A percentile compares a stretch with the other conserved stretches of the same genome.
Conservation (phyloP, 2,888 invertebrate species). For the Liopterus haemorrhoidalis region DNA sequence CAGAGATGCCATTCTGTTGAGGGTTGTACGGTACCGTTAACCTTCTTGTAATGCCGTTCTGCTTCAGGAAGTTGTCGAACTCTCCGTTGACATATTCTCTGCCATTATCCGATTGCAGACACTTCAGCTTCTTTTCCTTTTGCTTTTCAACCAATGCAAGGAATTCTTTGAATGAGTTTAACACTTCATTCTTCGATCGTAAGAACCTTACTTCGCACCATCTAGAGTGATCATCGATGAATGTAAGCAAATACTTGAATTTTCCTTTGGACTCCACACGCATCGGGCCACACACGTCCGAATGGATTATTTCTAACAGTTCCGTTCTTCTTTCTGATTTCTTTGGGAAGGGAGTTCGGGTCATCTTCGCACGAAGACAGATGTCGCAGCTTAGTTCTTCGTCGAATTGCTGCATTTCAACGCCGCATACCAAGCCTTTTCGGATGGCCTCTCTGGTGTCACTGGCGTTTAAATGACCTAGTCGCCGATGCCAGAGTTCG, state of each 20-base stretch:
- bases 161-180: neutral
- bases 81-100: conserved; percentile 24
- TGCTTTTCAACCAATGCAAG: conserved; percentile 1
- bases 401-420: no score
- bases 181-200: conserved; percentile 1
- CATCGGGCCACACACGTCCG: conserved; percentile 1
- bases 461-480: no score
- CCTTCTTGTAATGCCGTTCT: conserved; percentile 26
- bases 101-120: conserved; percentile 29
- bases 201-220: conserved; percentile 5
- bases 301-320: conserved; percentile 5
- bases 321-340: no score
- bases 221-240: conserved; percentile 3
- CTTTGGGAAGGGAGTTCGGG: no score
- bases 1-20: conserved; percentile 36
- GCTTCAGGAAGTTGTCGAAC: conserved; percentile 21
- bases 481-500: no score
- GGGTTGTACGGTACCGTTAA: conserved; percentile 27
- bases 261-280: neutral
- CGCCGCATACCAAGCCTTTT: no score
- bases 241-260: neutral
- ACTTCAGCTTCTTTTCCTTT: conserved; percentile 20
- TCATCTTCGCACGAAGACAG: no score
- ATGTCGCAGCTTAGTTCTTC: no score
- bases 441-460: no score